Evolutionary conservation across 2,888 invertebrate genomes (phyloP), one percentile per base, ranked within the genome.

Genomic region (Lithophane ornitopus): DNA sequence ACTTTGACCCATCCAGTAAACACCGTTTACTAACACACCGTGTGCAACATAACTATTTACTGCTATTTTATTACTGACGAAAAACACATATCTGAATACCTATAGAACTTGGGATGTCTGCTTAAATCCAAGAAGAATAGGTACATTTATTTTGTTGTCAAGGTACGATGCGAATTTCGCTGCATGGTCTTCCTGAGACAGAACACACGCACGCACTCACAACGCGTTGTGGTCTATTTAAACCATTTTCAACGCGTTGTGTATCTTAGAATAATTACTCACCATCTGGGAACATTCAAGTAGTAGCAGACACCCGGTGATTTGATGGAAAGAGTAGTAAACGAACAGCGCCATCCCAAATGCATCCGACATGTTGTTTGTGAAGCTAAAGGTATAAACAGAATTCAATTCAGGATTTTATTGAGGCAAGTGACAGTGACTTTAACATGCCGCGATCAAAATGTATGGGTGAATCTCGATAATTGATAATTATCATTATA

Each of bases 241-340:
- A 41, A 63, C 1, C 16, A 41, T 11, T 26, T 49, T 49, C 22
- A 66, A 34, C 6, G 3, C 65, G 22, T 46, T 16, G 28, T 16
- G 3, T 54, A 34, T n/a, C 22, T 26, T 52, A 52, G 4, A 71
- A 54, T n/a, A 14, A 65, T 59, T 4, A 69, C 90, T 81, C 70
- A 91, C 91, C 91, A 89, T 66, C 44, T 86, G 84, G 9, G 90
- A 89, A 76, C 89, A 90, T 73, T 90, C 89, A 22, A 91, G 79
- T 14, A 91, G 78, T 44, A 91, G 44, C 22, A 91, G 69, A 74
- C 91, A 91, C 0, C 87, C 86, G 54, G 81, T 79, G 44, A 88
- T 63, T 77, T 89, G 88, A 80, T 91, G 89, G 70, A 90, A 90
- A 14, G 79, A 56, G 72, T 87, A 91, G 78, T 89, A 88, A 8